Conservation (phyloP, 2,113 vertebrate genomes). For the Ploceus nigricollis region DNA sequence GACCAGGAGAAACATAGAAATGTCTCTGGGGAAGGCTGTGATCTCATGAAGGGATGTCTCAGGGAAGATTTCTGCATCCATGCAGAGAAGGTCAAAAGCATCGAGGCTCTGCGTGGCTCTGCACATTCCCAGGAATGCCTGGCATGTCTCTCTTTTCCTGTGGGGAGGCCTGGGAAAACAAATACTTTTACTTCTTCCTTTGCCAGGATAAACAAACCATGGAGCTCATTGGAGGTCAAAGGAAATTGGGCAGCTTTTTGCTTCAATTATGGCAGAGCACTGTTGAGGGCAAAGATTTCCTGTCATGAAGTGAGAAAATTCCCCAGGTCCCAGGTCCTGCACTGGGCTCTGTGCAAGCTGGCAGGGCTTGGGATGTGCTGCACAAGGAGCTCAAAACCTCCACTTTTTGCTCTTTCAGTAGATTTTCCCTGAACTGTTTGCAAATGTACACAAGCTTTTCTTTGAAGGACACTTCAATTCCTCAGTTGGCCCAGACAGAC, state of each 20-base stretch:
- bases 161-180: not conserved
- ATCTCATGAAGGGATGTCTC: not conserved
- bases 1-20: not conserved
- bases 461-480: not conserved
- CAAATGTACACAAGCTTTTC: not conserved
- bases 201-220: not conserved
- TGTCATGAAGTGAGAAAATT: not conserved
- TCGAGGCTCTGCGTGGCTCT: not conserved
- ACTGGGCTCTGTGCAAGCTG: not conserved
- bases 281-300: not conserved
- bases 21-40: not conserved
- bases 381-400: not conserved
- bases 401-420: not conserved
- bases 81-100: not conserved
- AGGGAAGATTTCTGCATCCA: not conserved
- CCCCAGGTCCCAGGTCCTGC: not conserved
- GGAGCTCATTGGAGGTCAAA: accelerated
- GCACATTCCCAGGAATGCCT: not conserved
- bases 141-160: not conserved
- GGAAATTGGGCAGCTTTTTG: not conserved
- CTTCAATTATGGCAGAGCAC: not conserved
- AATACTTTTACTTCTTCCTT: not conserved
- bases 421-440: not conserved
- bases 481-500: not conserved
- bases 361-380: accelerated